A percentile compares a stretch with the other conserved stretches of the same genome.
phyloP scores from a whole-genome alignment of 1,140 invertebrate genomes.

The Proales similis region DNA sequence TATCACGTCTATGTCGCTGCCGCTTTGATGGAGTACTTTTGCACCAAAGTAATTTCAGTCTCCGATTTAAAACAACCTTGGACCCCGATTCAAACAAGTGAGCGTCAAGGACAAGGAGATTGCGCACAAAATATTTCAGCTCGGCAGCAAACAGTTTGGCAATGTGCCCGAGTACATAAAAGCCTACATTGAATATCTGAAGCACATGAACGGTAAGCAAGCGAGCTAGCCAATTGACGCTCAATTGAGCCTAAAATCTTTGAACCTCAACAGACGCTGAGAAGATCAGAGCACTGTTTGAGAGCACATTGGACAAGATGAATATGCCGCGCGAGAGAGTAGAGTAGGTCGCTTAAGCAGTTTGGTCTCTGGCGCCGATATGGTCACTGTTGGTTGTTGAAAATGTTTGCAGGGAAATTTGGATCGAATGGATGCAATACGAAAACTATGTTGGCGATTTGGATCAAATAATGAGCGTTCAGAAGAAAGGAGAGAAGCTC shows the following conservation, averaged over 20 bases:
- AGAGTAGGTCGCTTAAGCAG: constrained; percentile 26
- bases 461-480: constrained; percentile 94
- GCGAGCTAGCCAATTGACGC: too few species aligned
- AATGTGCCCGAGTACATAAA: constrained; percentile 87
- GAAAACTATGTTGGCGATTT: constrained; percentile 96
- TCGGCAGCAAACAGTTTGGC: constrained; percentile 93
- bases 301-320: background rate
- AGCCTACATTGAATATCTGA: constrained; percentile 92
- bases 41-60: constrained; percentile 72
- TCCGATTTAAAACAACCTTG: too few species aligned
- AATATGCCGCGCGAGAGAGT: constrained; percentile 18
- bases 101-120: constrained; percentile 96
- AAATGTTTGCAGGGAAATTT: constrained; percentile 76
- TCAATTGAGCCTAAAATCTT: too few species aligned
- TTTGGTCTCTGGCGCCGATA: constrained; percentile 21
- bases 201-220: constrained; percentile 82
- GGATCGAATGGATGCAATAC: constrained; percentile 95
- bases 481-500: constrained; percentile 68
- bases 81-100: too few species aligned
- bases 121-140: constrained; percentile 93
- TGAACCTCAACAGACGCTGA: constrained; percentile 14
- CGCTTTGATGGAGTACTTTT: constrained; percentile 98
- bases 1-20: constrained; percentile 93
- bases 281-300: constrained; percentile 2
- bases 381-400: too few species aligned